Evolutionary conservation across 2,797 vertebrate species (phyloP), one percentile per base, ranked within the genome.

Genomic region (Pseudomugil tenellus): DNA sequence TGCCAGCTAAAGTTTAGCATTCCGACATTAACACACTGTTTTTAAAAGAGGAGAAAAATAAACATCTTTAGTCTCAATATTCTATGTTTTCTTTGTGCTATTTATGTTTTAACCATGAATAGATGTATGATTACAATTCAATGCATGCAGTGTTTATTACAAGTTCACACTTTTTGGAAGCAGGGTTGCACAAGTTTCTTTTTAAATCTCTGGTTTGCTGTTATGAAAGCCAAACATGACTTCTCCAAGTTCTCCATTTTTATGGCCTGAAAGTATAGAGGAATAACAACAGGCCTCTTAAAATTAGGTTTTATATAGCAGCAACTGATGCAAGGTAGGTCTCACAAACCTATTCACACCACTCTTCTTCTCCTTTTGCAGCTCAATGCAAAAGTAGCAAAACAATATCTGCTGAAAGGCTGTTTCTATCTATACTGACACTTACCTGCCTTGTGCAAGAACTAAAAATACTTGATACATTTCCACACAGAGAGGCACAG

Each of bases 381-480:
- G 70, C 28, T 16, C 16, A 1, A 26, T 46, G 51, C 41, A 67
- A 68, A 25, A 71, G 58, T 23, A 55, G 35, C 70, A 67, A 69
- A 79, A 67, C 74, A 61, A 32, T 53, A 46, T 46, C 34, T 67
- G 46, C 54, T 77, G 35, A 59, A 66, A 67, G 29, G 51, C 26
- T 25, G 7, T 28, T 59, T 75, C 67, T 60, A 37, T 64, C 53
- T 72, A 56, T 67, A 63, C 53, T n/a, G 16, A 68, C 61, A 28
- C 66, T 75, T 21, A 71, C 21, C 58, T 52, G 58, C 32, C 67
- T 26, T 67, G 70, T 14, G 54, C 58, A 76, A 72, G 29, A 59
- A 74, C 49, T 73, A 72, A 77, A 84, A 84, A 83, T 63, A 70
- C 29, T n/a, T 70, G 52, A 78, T 71, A 81, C 39, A 75, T 69